A percentile compares a stretch with the other conserved stretches of the same genome.
Conservation (phyloP, 2,888 invertebrate species). For the Lasius platythorax region DNA sequence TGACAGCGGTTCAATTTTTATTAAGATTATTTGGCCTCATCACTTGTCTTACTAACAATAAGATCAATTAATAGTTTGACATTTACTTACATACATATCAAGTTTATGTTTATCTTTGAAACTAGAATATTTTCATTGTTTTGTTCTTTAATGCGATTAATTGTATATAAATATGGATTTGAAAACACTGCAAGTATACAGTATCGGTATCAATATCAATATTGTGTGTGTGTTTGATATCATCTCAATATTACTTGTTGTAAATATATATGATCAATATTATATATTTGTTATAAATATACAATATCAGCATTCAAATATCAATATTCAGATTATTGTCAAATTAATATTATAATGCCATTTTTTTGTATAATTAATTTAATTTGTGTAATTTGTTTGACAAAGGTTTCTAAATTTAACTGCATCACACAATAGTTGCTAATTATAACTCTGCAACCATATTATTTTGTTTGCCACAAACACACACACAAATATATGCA, state of each 20-base stretch:
- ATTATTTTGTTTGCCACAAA: constrained; percentile 13
- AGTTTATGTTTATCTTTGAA: neutral
- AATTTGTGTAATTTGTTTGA: neutral
- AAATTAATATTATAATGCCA: neutral
- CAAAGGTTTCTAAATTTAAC: constrained; percentile 27
- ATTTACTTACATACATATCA: neutral
- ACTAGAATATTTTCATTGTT: neutral
- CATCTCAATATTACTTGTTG: neutral
- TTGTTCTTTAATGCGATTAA: neutral
- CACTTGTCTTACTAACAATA: neutral
- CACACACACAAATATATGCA: neutral
- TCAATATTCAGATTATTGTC: neutral
- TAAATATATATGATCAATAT: neutral
- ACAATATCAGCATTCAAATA: neutral
- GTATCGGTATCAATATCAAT: neutral
- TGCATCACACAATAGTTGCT: constrained; percentile 4
- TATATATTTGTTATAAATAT: neutral
- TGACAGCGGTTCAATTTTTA: neutral
- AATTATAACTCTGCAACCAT: constrained; percentile 33
- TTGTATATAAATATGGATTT: neutral
- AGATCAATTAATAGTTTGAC: neutral
- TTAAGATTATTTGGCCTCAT: neutral
- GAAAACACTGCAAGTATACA: neutral
- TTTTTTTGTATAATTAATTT: neutral
- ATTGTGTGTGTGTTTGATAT: neutral